Evolutionary conservation across 2,888 invertebrate genomes (phyloP).

Genomic region (Drosophila phalerata): DNA sequence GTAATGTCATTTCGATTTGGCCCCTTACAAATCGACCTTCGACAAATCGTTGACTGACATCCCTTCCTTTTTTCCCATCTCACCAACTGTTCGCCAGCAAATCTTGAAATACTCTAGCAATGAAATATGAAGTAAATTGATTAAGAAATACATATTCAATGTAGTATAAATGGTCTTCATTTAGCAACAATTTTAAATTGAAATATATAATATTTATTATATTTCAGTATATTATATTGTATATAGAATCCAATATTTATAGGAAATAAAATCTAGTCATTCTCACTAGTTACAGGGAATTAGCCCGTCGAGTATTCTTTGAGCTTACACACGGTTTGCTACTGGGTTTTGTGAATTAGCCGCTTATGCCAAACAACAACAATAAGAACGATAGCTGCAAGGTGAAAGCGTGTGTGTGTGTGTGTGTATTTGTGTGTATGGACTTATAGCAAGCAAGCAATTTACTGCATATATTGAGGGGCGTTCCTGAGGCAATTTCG

Average conservation of each 20-base stretch:
- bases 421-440: slow-evolving; percentile 24
- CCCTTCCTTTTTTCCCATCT: neutral
- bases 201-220: no score
- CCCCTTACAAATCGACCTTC: slow-evolving; percentile 38
- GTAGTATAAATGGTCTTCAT: no score
- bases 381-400: slow-evolving; percentile 27
- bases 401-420: slow-evolving; percentile 42
- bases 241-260: neutral
- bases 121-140: no score
- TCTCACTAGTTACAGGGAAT: slow-evolving; percentile 19
- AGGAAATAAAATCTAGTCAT: neutral
- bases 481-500: slow-evolving; percentile 52
- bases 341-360: slow-evolving; percentile 59
- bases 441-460: slow-evolving; percentile 57
- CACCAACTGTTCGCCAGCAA: neutral
- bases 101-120: neutral
- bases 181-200: no score
- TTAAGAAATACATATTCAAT: neutral
- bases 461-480: slow-evolving; percentile 70
- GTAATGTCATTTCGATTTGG: slow-evolving; percentile 71
- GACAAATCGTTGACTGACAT: slow-evolving; percentile 29
- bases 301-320: neutral
- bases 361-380: slow-evolving; percentile 49
- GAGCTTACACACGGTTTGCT: slow-evolving; percentile 31
- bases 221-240: no score